phyloP scores from a whole-genome alignment of 1,140 invertebrate species.

The Drosophila carrolli region DNA sequence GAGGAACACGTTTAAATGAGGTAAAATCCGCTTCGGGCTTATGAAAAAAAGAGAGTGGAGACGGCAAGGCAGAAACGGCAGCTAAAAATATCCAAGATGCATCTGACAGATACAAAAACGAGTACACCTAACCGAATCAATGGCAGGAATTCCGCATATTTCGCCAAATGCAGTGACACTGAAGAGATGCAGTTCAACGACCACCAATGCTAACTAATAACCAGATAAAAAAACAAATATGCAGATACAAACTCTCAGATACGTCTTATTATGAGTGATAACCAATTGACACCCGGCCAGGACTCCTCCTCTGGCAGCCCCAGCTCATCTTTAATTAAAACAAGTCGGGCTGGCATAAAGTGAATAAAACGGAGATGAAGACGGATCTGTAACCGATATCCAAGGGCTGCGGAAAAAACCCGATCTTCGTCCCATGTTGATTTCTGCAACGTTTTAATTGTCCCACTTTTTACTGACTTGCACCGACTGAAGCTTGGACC shows the following conservation, averaged over 20 bases:
- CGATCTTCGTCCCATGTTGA: conserved; percentile 37
- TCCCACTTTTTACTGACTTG: conserved; percentile 47
- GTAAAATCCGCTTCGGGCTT: conserved; percentile 65
- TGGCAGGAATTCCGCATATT: conserved; percentile 45
- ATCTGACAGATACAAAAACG: conserved; percentile 57
- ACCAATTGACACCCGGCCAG: conserved; percentile 50
- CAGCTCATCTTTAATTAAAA: conserved; percentile 48
- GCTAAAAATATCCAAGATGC: conserved; percentile 63
- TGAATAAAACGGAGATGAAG: conserved; percentile 10
- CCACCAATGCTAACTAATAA: conserved; percentile 38
- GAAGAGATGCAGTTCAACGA: conserved; percentile 47
- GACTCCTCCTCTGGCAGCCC: not conserved
- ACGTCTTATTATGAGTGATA: conserved; percentile 61
- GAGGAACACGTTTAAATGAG: conserved; percentile 76
- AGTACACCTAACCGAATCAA: conserved; percentile 51
- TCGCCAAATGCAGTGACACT: conserved; percentile 56
- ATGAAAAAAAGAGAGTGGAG: conserved; percentile 48
- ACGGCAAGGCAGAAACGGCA: conserved; percentile 13
- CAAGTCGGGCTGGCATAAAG: not conserved
- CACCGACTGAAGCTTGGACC: conserved; percentile 19
- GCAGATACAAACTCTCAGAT: conserved; percentile 2
- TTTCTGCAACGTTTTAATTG: conserved; percentile 57
- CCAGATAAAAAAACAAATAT: not conserved
- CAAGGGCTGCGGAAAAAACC: conserved; percentile 41
- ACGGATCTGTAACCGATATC: conserved; percentile 45